Evolutionary conservation across 2,888 invertebrate species (phyloP).

Genomic region (Petrolisthes manimaculis): DNA sequence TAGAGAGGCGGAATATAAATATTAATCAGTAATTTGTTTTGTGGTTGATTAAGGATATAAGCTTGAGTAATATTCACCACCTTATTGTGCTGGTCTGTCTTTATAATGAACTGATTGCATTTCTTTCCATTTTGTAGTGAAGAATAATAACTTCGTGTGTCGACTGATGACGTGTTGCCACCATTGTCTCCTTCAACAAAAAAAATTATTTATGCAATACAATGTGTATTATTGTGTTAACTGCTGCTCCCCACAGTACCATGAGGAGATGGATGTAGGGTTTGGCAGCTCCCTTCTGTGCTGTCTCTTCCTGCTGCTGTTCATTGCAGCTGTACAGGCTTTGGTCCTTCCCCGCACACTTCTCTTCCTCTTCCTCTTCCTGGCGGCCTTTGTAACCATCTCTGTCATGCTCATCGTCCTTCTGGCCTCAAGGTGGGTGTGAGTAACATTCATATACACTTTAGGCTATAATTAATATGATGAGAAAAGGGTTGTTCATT

Average conservation of each 20-base stretch:
- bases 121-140: no score
- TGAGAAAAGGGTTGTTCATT: not conserved
- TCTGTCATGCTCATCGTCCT: constrained; percentile 87
- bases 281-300: constrained; percentile 64
- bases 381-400: constrained; percentile 92
- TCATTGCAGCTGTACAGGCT: constrained; percentile 87
- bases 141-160: no score
- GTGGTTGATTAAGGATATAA: no score
- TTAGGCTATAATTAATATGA: not conserved
- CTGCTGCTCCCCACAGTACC: constrained; percentile 77
- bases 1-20: no score
- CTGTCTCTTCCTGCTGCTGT: constrained; percentile 74
- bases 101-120: no score
- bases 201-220: no score
- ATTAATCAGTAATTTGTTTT: no score
- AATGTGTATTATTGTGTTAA: no score
- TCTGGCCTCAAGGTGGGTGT: constrained; percentile 81
- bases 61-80: no score
- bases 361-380: constrained; percentile 84
- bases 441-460: not conserved
- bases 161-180: no score
- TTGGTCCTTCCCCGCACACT: constrained; percentile 86
- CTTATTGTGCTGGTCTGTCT: no score
- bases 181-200: no score
- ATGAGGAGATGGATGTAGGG: constrained; percentile 76